Conservation (phyloP, 2,888 invertebrate species). For the Rhaphigaster nebulosa region DNA sequence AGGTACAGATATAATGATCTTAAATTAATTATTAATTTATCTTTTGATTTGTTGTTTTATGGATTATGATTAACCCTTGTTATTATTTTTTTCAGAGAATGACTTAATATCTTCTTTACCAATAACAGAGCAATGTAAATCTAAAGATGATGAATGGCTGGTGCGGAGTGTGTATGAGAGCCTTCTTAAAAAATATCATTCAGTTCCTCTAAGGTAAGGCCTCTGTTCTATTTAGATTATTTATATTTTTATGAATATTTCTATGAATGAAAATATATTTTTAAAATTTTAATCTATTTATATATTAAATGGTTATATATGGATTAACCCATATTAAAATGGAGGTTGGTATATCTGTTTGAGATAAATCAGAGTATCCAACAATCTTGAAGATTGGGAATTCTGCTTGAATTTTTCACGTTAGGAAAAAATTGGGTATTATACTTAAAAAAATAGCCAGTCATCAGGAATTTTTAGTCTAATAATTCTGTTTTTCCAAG, state of each 20-base stretch:
- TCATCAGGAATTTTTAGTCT: too few species aligned
- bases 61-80: neutral
- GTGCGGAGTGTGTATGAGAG: constrained; percentile 76
- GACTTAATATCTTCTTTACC: constrained; percentile 71
- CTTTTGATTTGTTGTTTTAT: neutral
- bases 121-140: constrained; percentile 74
- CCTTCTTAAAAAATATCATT: constrained; percentile 88
- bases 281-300: too few species aligned
- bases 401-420: too few species aligned
- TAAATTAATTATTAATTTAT: neutral
- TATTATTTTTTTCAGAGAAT: constrained; percentile 62
- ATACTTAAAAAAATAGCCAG: too few species aligned
- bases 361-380: too few species aligned
- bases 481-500: too few species aligned
- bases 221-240: neutral
- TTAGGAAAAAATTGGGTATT: too few species aligned
- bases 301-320: too few species aligned
- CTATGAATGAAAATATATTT: neutral
- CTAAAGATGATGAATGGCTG: constrained; percentile 64
- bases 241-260: neutral
- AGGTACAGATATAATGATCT: too few species aligned
- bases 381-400: too few species aligned
- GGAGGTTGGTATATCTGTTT: too few species aligned
- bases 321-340: too few species aligned
- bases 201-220: constrained; percentile 67